These are phyloP conservation scores for Parapristionchus giblindavisi DNA, from an alignment of 2,888 invertebrate species.

Conservation along the genomic window DNA sequence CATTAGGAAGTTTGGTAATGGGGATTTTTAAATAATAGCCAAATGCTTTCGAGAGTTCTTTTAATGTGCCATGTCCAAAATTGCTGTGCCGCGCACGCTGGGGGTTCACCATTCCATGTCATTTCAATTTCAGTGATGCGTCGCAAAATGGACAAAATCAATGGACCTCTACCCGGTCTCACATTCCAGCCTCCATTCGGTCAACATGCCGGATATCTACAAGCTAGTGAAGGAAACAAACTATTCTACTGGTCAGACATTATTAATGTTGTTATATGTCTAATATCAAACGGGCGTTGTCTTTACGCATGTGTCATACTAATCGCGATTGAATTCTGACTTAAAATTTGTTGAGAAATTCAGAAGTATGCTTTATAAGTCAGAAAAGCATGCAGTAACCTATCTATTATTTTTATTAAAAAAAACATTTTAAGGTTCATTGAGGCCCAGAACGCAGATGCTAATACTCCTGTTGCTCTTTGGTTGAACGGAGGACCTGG, in stretches of 20 bases:
- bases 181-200: slow-evolving; percentile 68
- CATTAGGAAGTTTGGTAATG: too few species aligned
- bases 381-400: neutral
- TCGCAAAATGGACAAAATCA: slow-evolving; percentile 13
- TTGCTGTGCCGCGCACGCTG: too few species aligned
- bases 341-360: neutral
- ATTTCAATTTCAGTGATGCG: slow-evolving; percentile 5
- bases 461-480: slow-evolving; percentile 55
- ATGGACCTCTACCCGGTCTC: slow-evolving; percentile 60
- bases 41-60: too few species aligned
- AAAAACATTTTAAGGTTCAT: neutral
- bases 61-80: too few species aligned
- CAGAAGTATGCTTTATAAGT: neutral
- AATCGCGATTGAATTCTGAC: neutral
- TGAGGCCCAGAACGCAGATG: slow-evolving; percentile 22
- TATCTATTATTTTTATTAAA: neutral
- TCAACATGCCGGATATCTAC: slow-evolving; percentile 72
- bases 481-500: slow-evolving; percentile 62
- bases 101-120: too few species aligned
- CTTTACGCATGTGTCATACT: neutral
- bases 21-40: too few species aligned
- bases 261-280: neutral
- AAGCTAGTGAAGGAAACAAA: slow-evolving; percentile 61
- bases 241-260: slow-evolving; percentile 68
- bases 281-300: neutral